phyloP scores from a whole-genome alignment of 1,140 invertebrate genomes.

The Laupala kohalensis region DNA sequence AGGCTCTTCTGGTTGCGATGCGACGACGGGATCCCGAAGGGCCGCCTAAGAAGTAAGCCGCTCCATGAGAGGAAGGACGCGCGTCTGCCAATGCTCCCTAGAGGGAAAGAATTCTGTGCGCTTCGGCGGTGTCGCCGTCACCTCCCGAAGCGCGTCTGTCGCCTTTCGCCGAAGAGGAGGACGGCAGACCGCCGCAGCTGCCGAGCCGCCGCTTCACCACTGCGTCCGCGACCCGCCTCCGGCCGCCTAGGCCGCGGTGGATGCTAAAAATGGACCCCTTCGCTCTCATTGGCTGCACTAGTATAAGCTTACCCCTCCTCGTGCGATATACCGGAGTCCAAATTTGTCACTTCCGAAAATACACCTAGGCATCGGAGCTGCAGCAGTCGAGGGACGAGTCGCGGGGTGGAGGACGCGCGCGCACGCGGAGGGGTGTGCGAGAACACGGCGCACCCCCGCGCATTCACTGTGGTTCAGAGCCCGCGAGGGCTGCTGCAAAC shows the following conservation, averaged over 20 bases:
- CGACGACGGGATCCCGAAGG: neutral
- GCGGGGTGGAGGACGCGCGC: too few species aligned
- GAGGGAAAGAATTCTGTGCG: too few species aligned
- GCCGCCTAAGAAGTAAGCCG: neutral
- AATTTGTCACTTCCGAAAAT: slow-evolving; percentile 72
- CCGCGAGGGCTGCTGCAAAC: too few species aligned
- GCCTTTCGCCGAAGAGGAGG: slow-evolving; percentile 30
- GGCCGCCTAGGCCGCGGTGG: slow-evolving; percentile 24
- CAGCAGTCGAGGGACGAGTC: neutral
- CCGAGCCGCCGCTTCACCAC: neutral
- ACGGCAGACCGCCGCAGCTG: neutral
- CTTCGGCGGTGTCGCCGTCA: slow-evolving; percentile 4
- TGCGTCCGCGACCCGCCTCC: neutral
- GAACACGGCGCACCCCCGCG: neutral
- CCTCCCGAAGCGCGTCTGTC: slow-evolving; percentile 22
- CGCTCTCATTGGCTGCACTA: slow-evolving; percentile 24
- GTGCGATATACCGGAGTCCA: slow-evolving; percentile 42
- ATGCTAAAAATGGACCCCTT: slow-evolving; percentile 43
- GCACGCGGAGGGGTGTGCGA: neutral
- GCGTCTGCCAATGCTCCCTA: slow-evolving; percentile 8
- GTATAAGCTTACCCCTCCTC: slow-evolving; percentile 21
- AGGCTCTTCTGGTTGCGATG: slow-evolving; percentile 24
- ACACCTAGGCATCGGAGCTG: slow-evolving; percentile 19
- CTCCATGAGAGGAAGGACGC: neutral
- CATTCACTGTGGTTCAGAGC: too few species aligned